Conservation (phyloP, 2,888 invertebrate genomes). For the Ptycholaimellus sp. region DNA sequence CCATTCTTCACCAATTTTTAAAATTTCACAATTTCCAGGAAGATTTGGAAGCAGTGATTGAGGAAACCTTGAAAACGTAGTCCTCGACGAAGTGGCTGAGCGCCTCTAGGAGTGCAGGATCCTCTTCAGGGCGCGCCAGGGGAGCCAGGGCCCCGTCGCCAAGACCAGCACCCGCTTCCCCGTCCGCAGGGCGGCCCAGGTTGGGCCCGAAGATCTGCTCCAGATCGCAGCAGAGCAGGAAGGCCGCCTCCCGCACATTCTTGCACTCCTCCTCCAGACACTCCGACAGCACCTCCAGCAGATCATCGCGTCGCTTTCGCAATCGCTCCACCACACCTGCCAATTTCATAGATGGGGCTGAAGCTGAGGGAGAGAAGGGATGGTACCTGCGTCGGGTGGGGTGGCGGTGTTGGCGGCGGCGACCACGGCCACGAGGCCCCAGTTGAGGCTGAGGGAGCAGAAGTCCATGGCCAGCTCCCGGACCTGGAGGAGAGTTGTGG, state of each 20-base stretch:
- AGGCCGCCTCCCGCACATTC: constrained; percentile 42
- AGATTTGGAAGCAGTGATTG: too few species aligned
- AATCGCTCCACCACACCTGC: constrained; percentile 35
- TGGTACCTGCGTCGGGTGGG: too few species aligned
- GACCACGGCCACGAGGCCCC: not conserved
- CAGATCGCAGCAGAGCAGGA: constrained; percentile 78
- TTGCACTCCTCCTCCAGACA: constrained; percentile 30
- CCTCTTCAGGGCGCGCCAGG: too few species aligned
- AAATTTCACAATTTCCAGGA: too few species aligned
- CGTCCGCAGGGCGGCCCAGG: too few species aligned
- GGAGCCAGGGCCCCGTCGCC: too few species aligned
- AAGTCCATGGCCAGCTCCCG: constrained; percentile 1
- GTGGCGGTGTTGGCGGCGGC: too few species aligned
- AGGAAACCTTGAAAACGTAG: too few species aligned
- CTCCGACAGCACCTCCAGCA: constrained; percentile 47
- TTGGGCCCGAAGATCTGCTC: constrained; percentile 75
- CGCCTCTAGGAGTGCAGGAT: constrained; percentile 26
- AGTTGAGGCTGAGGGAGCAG: constrained; percentile 2
- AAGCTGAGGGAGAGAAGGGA: too few species aligned
- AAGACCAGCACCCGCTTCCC: too few species aligned
- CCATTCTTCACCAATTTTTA: too few species aligned
- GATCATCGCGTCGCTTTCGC: constrained; percentile 43
- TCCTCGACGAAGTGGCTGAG: constrained; percentile 29
- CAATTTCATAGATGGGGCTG: too few species aligned
- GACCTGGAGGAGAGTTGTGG: not conserved